These are phyloP conservation scores for Chaenogobius annularis DNA, from an alignment of 2,113 vertebrate species.

Conservation along the genomic window DNA sequence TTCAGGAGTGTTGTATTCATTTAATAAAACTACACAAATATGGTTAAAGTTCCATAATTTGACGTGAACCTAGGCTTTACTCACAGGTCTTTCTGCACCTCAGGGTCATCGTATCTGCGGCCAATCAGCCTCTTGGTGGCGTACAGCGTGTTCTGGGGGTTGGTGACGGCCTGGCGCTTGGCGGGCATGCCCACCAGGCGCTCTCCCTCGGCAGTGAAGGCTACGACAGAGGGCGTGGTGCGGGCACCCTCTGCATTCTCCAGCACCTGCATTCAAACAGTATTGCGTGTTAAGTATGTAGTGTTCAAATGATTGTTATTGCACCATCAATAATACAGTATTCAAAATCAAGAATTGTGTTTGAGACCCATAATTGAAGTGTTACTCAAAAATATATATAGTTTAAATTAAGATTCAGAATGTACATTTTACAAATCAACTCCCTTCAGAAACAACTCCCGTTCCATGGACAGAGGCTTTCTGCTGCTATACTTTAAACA, in stretches of 20 bases:
- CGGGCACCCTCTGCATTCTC: constrained; percentile 95
- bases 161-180: constrained; percentile 94
- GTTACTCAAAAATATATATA: too few species aligned
- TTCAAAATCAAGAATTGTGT: too few species aligned
- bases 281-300: neutral
- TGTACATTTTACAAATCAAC: too few species aligned
- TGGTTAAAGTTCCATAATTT: neutral
- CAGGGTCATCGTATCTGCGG: constrained; percentile 88
- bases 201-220: constrained; percentile 90
- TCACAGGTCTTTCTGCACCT: constrained; percentile 98
- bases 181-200: constrained; percentile 96
- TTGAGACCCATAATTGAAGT: too few species aligned
- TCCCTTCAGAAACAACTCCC: too few species aligned
- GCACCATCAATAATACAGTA: neutral
- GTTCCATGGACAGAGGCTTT: too few species aligned
- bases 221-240: constrained; percentile 94
- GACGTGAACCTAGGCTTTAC: constrained; percentile 42
- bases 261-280: constrained; percentile 80
- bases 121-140: constrained; percentile 97
- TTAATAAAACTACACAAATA: too few species aligned
- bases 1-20: too few species aligned
- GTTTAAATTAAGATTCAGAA: too few species aligned
- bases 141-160: constrained; percentile 95
- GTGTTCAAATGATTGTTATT: neutral
- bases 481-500: too few species aligned